Evolutionary conservation across 2,888 invertebrate species (phyloP), one percentile per base, ranked within the genome.

Genomic region (Mellilla xanthometata): DNA sequence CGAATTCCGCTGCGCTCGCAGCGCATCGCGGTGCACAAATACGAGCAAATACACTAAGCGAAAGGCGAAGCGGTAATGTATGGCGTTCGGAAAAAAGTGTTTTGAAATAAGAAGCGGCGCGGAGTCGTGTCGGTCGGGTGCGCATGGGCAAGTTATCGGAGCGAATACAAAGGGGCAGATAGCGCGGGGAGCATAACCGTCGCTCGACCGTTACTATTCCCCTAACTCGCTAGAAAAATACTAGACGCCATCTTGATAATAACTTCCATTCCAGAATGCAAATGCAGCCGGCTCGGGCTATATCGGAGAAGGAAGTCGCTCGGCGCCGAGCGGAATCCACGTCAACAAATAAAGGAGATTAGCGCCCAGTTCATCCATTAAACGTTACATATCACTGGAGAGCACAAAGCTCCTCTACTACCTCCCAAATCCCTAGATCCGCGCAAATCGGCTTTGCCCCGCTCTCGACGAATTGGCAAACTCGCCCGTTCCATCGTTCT

Each of bases 81-180:
- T 76, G 67, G 60, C 58, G 64, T 65, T 65, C 68, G 71, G 71
- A 81, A 76, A 77, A 65, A 66, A 40, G 68, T 73, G 81, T 85
- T 85, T 82, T 73, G 75, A 75, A 84, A 79, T 76, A 82, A 85
- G 84, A 85, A 80, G 77, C 77, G 76, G 69, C 76, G 76, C 74
- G 70, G 68, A 79, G 77, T 80, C 80, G 88, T 78, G 79, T 80
- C 87, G 88, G 77, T 88, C 84, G 86, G 88, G 81, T 89, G 88
- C 88, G 85, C 88, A 81, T 81, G 82, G 80, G 86, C 88, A 85
- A 86, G 85, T 89, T 89, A 89, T 88, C 88, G 88, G 88, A 89
- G 88, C 89, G 88, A 87, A 87, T 85, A 88, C 85, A 81, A 87
- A 85, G 84, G 88, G 86, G 86, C 84, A 85, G 85, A 87, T 87